Evolutionary conservation across 2,113 vertebrate species (phyloP), one percentile per base, ranked within the genome.

Genomic region (Austrofundulus limnaeus): DNA sequence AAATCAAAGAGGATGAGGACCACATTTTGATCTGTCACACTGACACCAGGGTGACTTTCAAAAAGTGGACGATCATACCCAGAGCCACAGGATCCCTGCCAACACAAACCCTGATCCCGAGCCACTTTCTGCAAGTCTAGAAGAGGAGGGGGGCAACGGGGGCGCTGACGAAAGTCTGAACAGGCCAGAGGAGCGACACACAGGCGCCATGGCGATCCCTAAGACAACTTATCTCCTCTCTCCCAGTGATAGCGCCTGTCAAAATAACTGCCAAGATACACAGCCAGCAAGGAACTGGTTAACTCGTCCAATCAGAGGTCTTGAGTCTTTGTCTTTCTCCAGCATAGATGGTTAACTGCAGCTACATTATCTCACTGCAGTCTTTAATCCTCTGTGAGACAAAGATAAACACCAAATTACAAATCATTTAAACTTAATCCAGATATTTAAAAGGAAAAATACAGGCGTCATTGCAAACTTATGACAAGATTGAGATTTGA

Each of bases 191-290:
- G 84, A 89, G 87, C 90, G 89, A 90, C 90, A 88, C 70, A 70
- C 71, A 78, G 92, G 92, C 92, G 92, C 92, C 92, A 90, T 88
- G 80, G 77, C 85, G 89, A 92, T 92, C 89, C 86, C 87, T 80
- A 78, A 87, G 87, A 91, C 90, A 85, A 89, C 90, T 93, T 92
- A 93, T 92, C 91, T 92, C 73, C 63, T 75, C 76, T 86, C 76
- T 81, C 82, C 77, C 85, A 80, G 81, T 88, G 92, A 92, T 93
- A 92, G 84, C 72, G 77, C 83, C 85, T 92, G 92, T 92, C 91
- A 92, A 91, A 93, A 91, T 91, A 91, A 87, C 83, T 85, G 91
- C 86, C 88, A 91, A 92, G 89, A 93, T 84, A 92, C 89, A 89
- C 80, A 88, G 82, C 63, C 74, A 77, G 88, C 65, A 77, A 90